Conservation (phyloP, 2,113 vertebrate genomes). For the Triplophysa siluroides region DNA sequence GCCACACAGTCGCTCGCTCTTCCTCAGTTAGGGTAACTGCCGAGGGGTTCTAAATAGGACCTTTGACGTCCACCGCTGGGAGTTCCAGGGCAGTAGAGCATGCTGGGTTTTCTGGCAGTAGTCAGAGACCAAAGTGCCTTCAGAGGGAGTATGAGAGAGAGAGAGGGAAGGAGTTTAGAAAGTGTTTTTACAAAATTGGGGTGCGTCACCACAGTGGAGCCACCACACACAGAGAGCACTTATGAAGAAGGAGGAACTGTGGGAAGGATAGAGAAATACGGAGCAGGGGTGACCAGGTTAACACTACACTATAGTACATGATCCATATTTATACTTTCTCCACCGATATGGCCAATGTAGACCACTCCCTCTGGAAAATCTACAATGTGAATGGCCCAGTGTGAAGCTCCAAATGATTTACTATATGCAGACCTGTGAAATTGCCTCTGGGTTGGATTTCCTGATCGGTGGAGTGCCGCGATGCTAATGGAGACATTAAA, state of each 20-base stretch:
- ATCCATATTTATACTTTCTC: constrained; percentile 20
- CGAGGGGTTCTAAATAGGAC: constrained; percentile 72
- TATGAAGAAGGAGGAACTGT: constrained; percentile 39
- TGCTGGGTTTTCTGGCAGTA: constrained; percentile 71
- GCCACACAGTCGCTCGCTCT: constrained; percentile 46
- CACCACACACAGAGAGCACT: constrained; percentile 49
- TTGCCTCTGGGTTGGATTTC: background rate
- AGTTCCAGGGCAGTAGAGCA: constrained; percentile 66
- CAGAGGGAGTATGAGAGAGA: constrained; percentile 56
- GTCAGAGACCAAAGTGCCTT: constrained; percentile 53
- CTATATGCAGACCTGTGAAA: background rate
- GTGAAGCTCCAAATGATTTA: constrained; percentile 13
- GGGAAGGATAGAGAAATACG: constrained; percentile 26
- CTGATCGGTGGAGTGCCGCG: background rate
- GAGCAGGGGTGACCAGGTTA: constrained; percentile 39
- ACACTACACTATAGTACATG: constrained; percentile 20
- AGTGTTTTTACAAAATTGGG: constrained; percentile 47
- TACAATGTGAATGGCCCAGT: background rate
- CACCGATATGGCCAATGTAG: background rate
- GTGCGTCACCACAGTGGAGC: constrained; percentile 45
- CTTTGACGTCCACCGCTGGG: constrained; percentile 72
- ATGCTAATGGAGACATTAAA: background rate
- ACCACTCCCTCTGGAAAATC: background rate
- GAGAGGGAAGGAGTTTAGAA: constrained; percentile 22
- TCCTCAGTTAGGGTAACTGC: constrained; percentile 25